Conservation (phyloP, 35 echinoderm and acorn worm species). For the Lytechinus pictus region DNA sequence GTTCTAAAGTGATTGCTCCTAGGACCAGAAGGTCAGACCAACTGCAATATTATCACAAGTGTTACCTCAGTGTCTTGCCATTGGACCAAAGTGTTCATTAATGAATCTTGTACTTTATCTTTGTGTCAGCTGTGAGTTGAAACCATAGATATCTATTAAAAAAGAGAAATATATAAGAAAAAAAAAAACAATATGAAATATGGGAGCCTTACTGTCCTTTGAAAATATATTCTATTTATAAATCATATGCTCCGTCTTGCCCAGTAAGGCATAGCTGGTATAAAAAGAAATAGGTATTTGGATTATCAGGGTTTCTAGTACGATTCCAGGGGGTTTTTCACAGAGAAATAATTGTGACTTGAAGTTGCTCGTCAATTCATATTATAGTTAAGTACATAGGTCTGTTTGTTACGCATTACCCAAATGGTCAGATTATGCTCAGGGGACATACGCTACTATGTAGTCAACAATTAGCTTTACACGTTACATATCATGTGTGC, state of each 20-base stretch:
- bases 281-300: not conserved
- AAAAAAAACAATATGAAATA: no score
- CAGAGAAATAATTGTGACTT: no score
- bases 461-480: no score
- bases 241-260: not conserved
- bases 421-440: no score
- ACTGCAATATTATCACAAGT: constrained; percentile 31
- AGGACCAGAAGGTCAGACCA: not conserved
- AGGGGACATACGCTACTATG: no score
- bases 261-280: not conserved
- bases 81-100: not conserved
- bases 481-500: no score
- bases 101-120: not conserved
- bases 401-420: no score
- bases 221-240: not conserved
- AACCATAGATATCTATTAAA: not conserved
- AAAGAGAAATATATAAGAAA: no score
- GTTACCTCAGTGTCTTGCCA: not conserved
- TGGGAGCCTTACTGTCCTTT: not conserved
- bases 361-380: no score
- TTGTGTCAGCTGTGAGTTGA: not conserved
- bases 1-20: not conserved
- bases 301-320: not conserved
- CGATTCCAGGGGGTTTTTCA: not conserved
- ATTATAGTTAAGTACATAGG: no score